Evolutionary conservation across 2,113 vertebrate species (phyloP), one percentile per base, ranked within the genome.

Genomic region (Grantiella picta): DNA sequence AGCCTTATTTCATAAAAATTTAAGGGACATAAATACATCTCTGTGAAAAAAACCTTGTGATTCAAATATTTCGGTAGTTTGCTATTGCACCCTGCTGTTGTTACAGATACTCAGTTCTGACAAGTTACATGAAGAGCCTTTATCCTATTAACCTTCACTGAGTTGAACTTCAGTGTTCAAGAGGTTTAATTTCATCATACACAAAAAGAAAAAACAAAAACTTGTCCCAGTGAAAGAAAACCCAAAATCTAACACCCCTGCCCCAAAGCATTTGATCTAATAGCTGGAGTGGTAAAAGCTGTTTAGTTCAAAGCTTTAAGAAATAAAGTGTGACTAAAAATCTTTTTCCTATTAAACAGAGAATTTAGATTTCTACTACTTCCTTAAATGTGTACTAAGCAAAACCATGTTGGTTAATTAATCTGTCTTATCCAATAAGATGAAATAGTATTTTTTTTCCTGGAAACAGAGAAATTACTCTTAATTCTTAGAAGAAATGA

Each of bases 231-330:
- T n/a, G 27, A 68, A 78, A 64, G 28, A 53, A 89, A 69, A 31
- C 0, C 0, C 36, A 31, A 72, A 56, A 45, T 40, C 15, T 56
- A 60, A 72, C 15, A 40, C 4, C 19, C 4, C 8, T 56, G 22
- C 4, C 15, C 24, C 29, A 20, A 31, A 44, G 2, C 8, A 47
- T 35, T 49, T 44, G 24, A 33, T 85, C 23, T 29, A 50, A 33
- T 12, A 64, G 38, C 31, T 45, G 33, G n/a, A 25, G 13, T 28
- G 10, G 23, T 23, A 61, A 83, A 65, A 75, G 11, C 19, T 35
- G 7, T 31, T 38, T 12, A 23, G 11, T 71, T 64, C 65, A 86
- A 68, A 60, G 25, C 14, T 44, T 1, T 16, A 61, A 75, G 31
- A 79, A 71, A 33, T 29, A 49, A 57, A 2, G 11, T 33, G 18